A percentile compares a stretch with the other conserved stretches of the same genome.
Evolutionary conservation across 2,797 vertebrate genomes (phyloP).

Genomic region (Brachyalestes nurse): DNA sequence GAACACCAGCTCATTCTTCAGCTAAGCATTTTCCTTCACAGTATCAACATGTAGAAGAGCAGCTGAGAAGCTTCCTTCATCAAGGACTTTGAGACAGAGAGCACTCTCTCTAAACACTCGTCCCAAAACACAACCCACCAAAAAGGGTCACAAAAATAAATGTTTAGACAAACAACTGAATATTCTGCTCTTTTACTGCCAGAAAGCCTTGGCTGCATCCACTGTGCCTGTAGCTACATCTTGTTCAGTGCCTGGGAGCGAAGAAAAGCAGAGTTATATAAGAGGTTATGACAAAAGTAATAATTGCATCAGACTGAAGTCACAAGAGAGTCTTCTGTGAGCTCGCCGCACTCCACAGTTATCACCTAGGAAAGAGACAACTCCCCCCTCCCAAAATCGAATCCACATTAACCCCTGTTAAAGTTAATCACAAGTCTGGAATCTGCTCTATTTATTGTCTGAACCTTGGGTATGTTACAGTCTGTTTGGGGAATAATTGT

Average conservation of each 20-base stretch:
- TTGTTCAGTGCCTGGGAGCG: constrained; percentile 44
- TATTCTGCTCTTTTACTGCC: constrained; percentile 46
- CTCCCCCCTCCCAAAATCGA: constrained; percentile 4
- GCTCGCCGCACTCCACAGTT: constrained; percentile 30
- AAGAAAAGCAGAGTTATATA: constrained; percentile 55
- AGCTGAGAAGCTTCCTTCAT: constrained; percentile 42
- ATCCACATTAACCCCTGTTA: constrained; percentile 1
- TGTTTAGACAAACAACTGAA: constrained; percentile 58
- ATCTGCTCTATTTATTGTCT: constrained; percentile 35
- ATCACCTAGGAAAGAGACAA: constrained; percentile 1
- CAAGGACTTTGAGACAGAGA: constrained; percentile 18
- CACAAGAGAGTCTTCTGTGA: constrained; percentile 48
- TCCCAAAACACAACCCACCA: constrained; percentile 43
- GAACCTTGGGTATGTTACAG: constrained; percentile 41
- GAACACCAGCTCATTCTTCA: constrained; percentile 38
- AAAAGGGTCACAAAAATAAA: constrained; percentile 41
- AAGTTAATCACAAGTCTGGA: constrained; percentile 21
- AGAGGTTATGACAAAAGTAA: constrained; percentile 57
- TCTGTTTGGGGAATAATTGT: constrained; percentile 46
- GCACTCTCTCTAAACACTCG: constrained; percentile 37
- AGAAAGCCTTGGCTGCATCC: constrained; percentile 52
- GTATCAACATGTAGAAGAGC: constrained; percentile 19
- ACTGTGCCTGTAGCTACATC: constrained; percentile 43
- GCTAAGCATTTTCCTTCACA: constrained; percentile 17
- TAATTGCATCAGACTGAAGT: constrained; percentile 57